phyloP scores from a whole-genome alignment of 1,140 invertebrate species.

The Cotesia chilonis region DNA sequence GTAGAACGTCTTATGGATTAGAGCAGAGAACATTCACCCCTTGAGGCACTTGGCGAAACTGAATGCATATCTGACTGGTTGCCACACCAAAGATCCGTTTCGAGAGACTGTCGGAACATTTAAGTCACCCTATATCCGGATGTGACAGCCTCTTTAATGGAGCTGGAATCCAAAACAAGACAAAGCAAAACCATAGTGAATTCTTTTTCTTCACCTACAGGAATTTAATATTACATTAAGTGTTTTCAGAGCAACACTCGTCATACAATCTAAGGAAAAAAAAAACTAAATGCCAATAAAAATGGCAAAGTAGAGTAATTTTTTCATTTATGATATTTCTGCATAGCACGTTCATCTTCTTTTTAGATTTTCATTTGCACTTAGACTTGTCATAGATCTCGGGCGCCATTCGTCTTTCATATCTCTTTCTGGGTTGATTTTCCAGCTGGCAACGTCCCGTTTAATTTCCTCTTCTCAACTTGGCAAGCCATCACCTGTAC shows the following conservation, averaged over 20 bases:
- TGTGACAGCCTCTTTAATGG: constrained; percentile 14
- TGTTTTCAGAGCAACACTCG: too few relatives aligned
- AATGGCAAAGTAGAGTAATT: too few relatives aligned
- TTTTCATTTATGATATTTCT: background rate
- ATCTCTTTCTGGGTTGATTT: constrained; percentile 18
- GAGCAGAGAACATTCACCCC: constrained; percentile 34
- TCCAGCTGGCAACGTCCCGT: background rate
- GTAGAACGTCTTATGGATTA: constrained; percentile 31
- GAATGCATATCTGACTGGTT: background rate
- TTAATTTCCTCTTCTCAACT: background rate
- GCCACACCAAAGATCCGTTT: constrained; percentile 4
- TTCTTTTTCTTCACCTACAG: background rate
- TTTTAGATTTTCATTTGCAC: constrained; percentile 11
- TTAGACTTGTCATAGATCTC: background rate
- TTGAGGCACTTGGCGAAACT: constrained; percentile 18
- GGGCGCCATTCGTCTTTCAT: background rate
- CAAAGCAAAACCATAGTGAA: background rate
- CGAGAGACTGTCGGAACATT: background rate
- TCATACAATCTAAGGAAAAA: too few relatives aligned
- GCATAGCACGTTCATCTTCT: background rate
- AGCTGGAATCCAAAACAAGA: background rate
- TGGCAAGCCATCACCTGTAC: constrained; percentile 8
- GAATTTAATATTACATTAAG: background rate
- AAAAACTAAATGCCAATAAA: too few relatives aligned
- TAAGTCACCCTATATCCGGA: constrained; percentile 11